Percentiles rank a stretch among this genome's conserved stretches.
These are phyloP conservation scores for Venusia cambrica DNA, from an alignment of 2,888 invertebrate species.

Conservation along the genomic window DNA sequence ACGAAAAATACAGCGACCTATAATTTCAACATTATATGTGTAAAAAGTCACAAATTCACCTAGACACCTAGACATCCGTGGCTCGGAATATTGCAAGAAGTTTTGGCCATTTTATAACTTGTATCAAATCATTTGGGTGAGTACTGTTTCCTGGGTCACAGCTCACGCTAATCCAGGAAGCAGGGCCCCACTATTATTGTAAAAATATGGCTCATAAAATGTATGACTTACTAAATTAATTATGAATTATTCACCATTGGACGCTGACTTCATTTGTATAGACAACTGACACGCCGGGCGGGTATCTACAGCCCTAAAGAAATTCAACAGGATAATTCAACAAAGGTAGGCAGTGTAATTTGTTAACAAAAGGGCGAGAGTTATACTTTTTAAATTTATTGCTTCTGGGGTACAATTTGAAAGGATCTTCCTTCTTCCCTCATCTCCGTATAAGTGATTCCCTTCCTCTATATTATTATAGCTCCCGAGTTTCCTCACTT, in stretches of 20 bases:
- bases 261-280: conserved; percentile 57
- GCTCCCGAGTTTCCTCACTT: conserved; percentile 25
- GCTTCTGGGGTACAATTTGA: conserved; percentile 36
- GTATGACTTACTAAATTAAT: no score
- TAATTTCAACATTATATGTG: no score
- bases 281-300: conserved; percentile 40
- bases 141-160: no score
- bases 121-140: no score
- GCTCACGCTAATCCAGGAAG: no score
- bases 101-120: no score
- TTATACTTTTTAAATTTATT: conserved; percentile 53
- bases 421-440: conserved; percentile 30
- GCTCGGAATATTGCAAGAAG: no score
- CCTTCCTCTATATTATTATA: conserved; percentile 27
- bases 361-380: conserved; percentile 53
- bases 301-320: conserved; percentile 40
- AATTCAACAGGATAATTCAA: conserved; percentile 37
- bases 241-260: conserved; percentile 62
- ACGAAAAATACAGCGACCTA: no score
- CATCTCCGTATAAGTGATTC: conserved; percentile 24
- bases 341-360: conserved; percentile 44
- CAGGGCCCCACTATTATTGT: no score
- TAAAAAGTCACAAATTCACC: conserved; percentile 2
- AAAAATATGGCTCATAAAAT: conserved; percentile 21
- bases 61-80: no score